Evolutionary conservation across 2,888 invertebrate species (phyloP), one percentile per base, ranked within the genome.

Genomic region (Calameuta filiformis): DNA sequence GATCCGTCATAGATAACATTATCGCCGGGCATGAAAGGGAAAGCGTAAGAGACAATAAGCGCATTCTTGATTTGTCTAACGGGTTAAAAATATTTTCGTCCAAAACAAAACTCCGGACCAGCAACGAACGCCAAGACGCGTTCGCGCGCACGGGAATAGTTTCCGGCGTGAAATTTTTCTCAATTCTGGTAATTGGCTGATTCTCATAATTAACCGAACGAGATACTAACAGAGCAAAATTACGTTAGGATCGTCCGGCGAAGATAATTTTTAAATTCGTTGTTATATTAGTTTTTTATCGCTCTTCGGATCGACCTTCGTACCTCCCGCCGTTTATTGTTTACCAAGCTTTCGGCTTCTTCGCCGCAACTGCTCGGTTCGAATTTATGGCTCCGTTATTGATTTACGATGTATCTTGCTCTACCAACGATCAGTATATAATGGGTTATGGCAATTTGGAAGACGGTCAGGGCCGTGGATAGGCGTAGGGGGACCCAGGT

Each of bases 131-230:
- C 40, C 23, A 56, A 56, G 40, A 23, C 23, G 6, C 23, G 6
- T 56, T 23, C 40, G 9, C 1, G 6, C 9, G 40, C 6, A 6
- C 40, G 23, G 2, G 15, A 15, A 23, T 84, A 85, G 85, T 85
- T 83, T 81, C 78, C 85, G 82, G 83, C 68, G 30, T 69, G 83
- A 83, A 82, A 86, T 85, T 88, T 87, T 86, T 86, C 85, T 84
- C 87, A 87, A 89, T 88, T 87, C 87, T 86, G 83, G 78, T 88
- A 87, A 88, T 89, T 87, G 88, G 85, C 79, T 87, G 88, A 89
- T 89, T 88, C 86, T 83, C 81, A 84, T 87, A 88, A 88, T 89
- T 89, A 87, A 87, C 79, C 12, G 82, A 80, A 56, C 40, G 40
- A 15, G 40, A 56, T 15, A 56, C 23, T 40, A 40, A 40, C 23